These are phyloP conservation scores for Alsophila aescularia DNA, from an alignment of 2,888 invertebrate genomes.

Conservation along the genomic window DNA sequence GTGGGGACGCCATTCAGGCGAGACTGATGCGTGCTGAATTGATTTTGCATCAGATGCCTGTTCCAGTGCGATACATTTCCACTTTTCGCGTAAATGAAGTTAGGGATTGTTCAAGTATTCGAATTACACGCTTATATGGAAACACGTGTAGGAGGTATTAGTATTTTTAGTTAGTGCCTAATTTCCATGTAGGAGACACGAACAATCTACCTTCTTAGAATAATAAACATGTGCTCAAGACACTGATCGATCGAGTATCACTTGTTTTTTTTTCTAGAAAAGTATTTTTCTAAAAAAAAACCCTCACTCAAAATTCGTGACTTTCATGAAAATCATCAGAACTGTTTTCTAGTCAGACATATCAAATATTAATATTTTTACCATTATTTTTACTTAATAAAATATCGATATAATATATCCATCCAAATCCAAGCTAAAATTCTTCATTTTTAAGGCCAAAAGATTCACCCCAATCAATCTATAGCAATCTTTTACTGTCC, in stretches of 20 bases:
- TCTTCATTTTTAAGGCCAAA: no score
- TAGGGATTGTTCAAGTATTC: not conserved
- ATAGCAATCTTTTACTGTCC: no score
- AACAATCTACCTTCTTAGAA: constrained; percentile 1
- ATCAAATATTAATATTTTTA: no score
- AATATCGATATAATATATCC: no score
- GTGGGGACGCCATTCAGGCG: constrained; percentile 45
- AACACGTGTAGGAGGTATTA: constrained; percentile 23
- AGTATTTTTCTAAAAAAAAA: not conserved
- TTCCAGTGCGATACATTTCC: constrained; percentile 40
- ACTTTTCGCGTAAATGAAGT: constrained; percentile 32
- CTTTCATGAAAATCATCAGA: not conserved
- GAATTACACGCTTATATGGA: constrained; percentile 14
- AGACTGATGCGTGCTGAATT: constrained; percentile 55
- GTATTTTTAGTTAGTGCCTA: constrained; percentile 12
- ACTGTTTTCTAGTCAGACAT: no score
- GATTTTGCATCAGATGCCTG: constrained; percentile 48
- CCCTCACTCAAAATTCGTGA: no score
- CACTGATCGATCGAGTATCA: not conserved
- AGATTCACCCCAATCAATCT: no score
- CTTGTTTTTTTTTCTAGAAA: not conserved
- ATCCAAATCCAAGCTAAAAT: no score
- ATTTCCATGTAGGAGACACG: constrained; percentile 16
- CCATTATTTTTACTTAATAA: no score
- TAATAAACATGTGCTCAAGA: not conserved